These are phyloP conservation scores for Acanthopleura granulata DNA, from an alignment of 2,888 invertebrate genomes.

Conservation along the genomic window DNA sequence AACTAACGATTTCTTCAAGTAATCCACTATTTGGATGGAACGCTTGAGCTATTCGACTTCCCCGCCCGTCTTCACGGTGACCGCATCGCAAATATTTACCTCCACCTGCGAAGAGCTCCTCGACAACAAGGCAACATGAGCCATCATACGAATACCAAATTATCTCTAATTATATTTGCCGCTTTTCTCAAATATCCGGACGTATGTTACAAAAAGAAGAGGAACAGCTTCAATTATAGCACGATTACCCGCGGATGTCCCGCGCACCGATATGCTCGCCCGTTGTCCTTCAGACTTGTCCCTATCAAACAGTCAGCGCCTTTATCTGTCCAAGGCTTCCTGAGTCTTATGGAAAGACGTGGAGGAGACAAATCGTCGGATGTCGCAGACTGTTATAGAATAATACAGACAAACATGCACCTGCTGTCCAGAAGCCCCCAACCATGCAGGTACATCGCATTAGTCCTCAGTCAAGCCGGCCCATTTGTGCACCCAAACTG, in stretches of 20 bases:
- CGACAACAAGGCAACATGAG: conserved; percentile 4
- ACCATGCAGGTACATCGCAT: background rate
- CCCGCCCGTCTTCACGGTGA: background rate
- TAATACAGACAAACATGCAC: background rate
- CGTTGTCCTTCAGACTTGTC: no score
- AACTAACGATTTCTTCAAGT: conserved; percentile 12
- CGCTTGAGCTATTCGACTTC: background rate
- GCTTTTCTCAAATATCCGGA: background rate
- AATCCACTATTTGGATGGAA: background rate
- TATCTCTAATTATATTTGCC: conserved; percentile 20
- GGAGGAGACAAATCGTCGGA: no score
- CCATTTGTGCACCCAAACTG: background rate
- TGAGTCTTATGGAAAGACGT: no score
- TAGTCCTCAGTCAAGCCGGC: background rate
- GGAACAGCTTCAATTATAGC: conserved; percentile 7
- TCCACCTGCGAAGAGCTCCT: background rate
- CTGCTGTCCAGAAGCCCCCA: background rate
- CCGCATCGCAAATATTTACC: conserved; percentile 13
- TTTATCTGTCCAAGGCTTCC: no score
- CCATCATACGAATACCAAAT: conserved; percentile 8
- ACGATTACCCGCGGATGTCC: background rate
- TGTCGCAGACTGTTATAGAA: background rate
- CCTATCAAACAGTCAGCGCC: no score
- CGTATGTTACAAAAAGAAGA: conserved; percentile 2
- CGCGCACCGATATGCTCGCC: background rate